Conservation (phyloP, 2,797 vertebrate genomes). For the Gymnoscopelus microlampas region DNA sequence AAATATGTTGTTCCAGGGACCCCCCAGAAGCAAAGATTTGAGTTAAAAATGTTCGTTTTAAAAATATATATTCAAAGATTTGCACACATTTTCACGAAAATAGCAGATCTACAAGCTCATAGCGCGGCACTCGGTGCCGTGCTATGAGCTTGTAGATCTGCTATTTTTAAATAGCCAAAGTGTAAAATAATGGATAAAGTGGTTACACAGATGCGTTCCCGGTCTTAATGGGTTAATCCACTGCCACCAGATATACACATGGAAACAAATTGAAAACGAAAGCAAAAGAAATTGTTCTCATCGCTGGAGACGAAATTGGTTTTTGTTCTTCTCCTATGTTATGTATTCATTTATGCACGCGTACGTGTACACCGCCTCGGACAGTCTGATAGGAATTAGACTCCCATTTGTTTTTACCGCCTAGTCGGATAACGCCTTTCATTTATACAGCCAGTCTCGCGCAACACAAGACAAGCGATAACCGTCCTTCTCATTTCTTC, state of each 20-base stretch:
- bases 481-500: neutral
- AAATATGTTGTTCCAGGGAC: too few relatives aligned
- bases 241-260: neutral
- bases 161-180: too few relatives aligned
- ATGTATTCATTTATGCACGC: conserved; percentile 5
- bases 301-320: conserved; percentile 12
- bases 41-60: too few relatives aligned
- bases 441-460: neutral
- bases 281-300: neutral
- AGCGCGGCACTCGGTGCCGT: too few relatives aligned
- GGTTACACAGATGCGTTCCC: too few relatives aligned
- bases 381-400: conserved; percentile 5
- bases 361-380: neutral
- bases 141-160: too few relatives aligned
- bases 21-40: too few relatives aligned
- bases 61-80: too few relatives aligned
- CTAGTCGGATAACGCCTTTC: neutral
- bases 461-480: neutral
- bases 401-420: conserved; percentile 6
- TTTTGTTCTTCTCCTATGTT: conserved; percentile 23
- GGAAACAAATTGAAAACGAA: conserved; percentile 27
- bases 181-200: too few relatives aligned
- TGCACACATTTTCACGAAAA: too few relatives aligned
- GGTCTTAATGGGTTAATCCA: neutral
- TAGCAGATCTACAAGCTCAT: too few relatives aligned